Evolutionary conservation across 2,113 vertebrate species (phyloP), one percentile per base, ranked within the genome.

Genomic region (Anolis sagrei): DNA sequence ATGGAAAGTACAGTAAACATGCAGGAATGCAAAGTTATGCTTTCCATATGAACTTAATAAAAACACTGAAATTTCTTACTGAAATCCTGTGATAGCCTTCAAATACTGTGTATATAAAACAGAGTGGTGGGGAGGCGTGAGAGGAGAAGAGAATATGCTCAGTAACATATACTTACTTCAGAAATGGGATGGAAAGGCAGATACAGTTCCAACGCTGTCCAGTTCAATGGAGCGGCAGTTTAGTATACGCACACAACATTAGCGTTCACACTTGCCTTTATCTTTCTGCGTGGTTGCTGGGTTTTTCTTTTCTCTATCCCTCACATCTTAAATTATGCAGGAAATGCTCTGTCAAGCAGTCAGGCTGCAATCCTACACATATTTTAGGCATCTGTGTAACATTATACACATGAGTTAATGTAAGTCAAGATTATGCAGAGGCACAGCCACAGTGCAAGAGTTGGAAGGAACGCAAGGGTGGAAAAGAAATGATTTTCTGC

Each of bases 31-130:
- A 1, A 90, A 91, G 92, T 90, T 94, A 91, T 90, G 75, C 68
- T 92, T 90, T 86, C 92, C 89, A 92, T 91, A 90, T 88, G 85
- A 92, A 78, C 85, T 76, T 49, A 93, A 92, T 88, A 93, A 93
- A 93, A 94, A 61, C 87, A 86, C 27, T 79, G 69, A 90, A 58
- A 83, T 89, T 90, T 92, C 77, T 84, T 82, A 64, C 61, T 84
- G 64, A 90, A 91, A 92, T 91, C 85, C 89, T 79, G 18, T 81
- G 81, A 87, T 92, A 92, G 85, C 39, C 39, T 91, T 83, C 90
- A 81, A 90, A 86, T 72, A 80, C 6, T 85, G 1, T 13, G 49
- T 91, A 62, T 68, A 75, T n/a, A 80, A 91, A 84, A 79, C 27
- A 83, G 21, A 88, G 69, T 8, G 66, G 62, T 66, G 58, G 36